Evolutionary conservation across 1,140 invertebrate genomes (phyloP).

Genomic region (Heliconius himera): DNA sequence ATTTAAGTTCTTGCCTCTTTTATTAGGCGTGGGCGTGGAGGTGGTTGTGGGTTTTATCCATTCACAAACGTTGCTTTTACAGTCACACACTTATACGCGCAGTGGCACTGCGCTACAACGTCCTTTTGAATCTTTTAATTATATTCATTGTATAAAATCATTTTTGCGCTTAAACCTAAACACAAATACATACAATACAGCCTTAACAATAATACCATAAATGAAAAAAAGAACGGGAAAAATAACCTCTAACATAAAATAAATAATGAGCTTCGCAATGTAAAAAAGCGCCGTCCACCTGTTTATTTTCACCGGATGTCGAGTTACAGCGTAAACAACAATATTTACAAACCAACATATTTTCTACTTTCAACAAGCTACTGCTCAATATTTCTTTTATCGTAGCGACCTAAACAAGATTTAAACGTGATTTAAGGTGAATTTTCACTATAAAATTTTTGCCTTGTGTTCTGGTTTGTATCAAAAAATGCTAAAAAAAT

Average conservation of each 20-base stretch:
- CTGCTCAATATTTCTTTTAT: conserved; percentile 19
- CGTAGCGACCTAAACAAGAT: conserved; percentile 20
- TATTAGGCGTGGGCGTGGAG: too few relatives aligned
- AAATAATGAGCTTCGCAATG: background rate
- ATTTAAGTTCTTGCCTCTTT: background rate
- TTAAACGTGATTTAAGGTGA: conserved; percentile 21
- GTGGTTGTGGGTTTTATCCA: too few relatives aligned
- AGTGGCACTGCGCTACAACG: too few relatives aligned
- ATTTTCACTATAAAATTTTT: conserved; percentile 2
- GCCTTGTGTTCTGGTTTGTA: background rate
- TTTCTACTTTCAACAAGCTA: conserved; percentile 14
- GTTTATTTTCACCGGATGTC: conserved; percentile 14
- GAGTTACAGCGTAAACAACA: conserved; percentile 8
- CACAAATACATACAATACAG: background rate
- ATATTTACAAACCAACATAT: conserved; percentile 20
- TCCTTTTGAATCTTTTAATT: background rate
- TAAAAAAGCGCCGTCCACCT: conserved; percentile 4
- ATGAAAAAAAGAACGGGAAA: background rate
- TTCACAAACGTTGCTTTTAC: background rate
- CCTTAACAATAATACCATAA: background rate
- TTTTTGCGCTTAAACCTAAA: too few relatives aligned
- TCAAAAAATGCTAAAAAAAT: background rate
- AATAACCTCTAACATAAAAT: background rate
- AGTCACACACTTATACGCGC: background rate
- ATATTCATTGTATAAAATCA: too few relatives aligned